Percentiles rank a stretch among this genome's conserved stretches.
phyloP scores from a whole-genome alignment of 1,140 invertebrate genomes.

The Halictus rubicundus region DNA sequence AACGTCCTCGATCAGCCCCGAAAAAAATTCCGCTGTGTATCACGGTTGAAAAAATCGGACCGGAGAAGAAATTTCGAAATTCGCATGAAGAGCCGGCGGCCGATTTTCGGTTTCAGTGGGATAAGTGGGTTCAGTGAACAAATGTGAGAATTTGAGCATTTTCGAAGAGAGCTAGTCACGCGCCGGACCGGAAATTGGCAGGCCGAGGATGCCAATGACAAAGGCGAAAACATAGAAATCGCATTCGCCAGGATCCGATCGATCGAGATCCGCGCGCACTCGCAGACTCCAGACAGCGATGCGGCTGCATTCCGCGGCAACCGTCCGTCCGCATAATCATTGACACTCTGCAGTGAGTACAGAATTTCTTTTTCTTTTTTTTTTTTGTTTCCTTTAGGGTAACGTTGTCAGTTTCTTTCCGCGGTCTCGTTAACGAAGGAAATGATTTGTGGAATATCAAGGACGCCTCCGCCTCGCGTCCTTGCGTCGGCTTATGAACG shows the following conservation, averaged over 20 bases:
- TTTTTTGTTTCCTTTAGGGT: too few relatives aligned
- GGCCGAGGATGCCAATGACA: slow-evolving; percentile 27
- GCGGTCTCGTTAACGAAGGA: slow-evolving; percentile 18
- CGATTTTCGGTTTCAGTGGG: too few relatives aligned
- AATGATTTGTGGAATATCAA: slow-evolving; percentile 48
- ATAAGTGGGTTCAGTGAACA: too few relatives aligned
- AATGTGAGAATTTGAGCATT: neutral
- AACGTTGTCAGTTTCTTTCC: neutral
- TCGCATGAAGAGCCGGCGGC: too few relatives aligned
- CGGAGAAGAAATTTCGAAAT: too few relatives aligned
- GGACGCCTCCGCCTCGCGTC: slow-evolving; percentile 63
- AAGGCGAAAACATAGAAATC: slow-evolving; percentile 36
- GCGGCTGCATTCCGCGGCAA: slow-evolving; percentile 60
- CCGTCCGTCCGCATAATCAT: slow-evolving; percentile 54
- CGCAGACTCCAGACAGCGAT: slow-evolving; percentile 59
- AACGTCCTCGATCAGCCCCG: neutral
- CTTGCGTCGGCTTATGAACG: slow-evolving; percentile 57
- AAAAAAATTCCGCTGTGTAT: neutral
- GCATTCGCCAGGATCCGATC: slow-evolving; percentile 31
- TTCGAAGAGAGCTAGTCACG: neutral
- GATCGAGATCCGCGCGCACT: slow-evolving; percentile 52
- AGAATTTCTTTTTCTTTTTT: neutral
- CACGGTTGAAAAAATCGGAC: too few relatives aligned
- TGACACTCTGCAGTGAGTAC: slow-evolving; percentile 68
- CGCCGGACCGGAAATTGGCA: slow-evolving; percentile 17